Base-by-base conservation (phyloP, 2,888 invertebrate species). In the Diarsia rubi region DNA sequence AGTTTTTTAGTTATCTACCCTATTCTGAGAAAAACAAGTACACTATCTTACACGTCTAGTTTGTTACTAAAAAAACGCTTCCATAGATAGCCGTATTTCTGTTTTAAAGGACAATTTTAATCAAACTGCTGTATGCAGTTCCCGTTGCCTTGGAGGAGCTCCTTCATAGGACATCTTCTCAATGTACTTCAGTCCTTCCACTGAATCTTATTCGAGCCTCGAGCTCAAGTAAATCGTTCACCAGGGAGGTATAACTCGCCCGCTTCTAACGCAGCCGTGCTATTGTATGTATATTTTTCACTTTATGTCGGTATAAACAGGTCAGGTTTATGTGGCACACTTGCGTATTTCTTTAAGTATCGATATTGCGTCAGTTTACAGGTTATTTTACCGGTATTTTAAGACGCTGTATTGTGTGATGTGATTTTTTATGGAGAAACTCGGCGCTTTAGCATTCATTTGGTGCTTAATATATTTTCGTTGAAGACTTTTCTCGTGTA, bases 211-310 rank as follows among this genome's bases (percentile, higher is more conserved):
- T 68, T 57, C 74, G 70, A 75, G 60, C 31, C 66, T 57, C 6
- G 47, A 74, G 75, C 73, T 78, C 65, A 78, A 84, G 75, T 80
- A 77, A 75, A 85, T 81, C 69, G 78, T 70, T 78, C 84, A 68
- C 83, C 45, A 21, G 85, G 79, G 77, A 71, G 60, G 68, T 52
- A 69, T 84, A 83, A 81, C 81, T 81, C 71, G 70, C 44, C 47
- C 57, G 66, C 64, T 37, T 71, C 63, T 27, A 78, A 68, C 69
- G n/a, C 31, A 66, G 52, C 66, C 71, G 52, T 64, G 60, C 82
- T 64, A 65, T 78, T 86, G 82, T 80, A 81, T 86, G 82, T 80
- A 81, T 79, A 84, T 82, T 81, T 85, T 82, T 76, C 73, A 80
- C 59, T 85, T 83, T 78, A 85, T 81, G 12, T 12, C 44, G 37